Conservation (phyloP, 2,113 vertebrate genomes). For the Cathartes aura region DNA sequence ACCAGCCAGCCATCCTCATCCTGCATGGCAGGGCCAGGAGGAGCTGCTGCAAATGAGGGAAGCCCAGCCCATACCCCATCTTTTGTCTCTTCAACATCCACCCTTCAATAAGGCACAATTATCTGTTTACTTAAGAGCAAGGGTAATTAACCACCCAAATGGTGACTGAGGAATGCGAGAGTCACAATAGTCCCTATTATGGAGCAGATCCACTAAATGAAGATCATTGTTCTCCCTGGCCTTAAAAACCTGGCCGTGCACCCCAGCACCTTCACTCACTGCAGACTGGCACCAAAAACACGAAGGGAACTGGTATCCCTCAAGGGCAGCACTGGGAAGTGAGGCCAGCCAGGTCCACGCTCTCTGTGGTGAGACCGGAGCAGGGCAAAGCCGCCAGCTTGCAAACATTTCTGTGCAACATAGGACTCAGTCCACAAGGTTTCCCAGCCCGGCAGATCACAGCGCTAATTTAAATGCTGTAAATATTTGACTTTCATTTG, state of each 20-base stretch:
- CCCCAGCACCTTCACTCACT: not conserved
- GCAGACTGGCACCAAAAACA: not conserved
- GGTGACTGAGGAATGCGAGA: not conserved
- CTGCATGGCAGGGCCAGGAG: not conserved
- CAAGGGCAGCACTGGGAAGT: not conserved
- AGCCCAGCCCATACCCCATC: not conserved
- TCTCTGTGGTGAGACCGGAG: not conserved
- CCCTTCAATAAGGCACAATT: not conserved
- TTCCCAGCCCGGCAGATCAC: not conserved
- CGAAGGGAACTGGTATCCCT: not conserved
- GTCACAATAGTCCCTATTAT: not conserved
- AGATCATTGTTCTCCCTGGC: not conserved
- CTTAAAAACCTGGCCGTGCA: not conserved
- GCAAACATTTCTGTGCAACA: not conserved
- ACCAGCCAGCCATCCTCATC: not conserved
- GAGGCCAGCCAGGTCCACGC: accelerated
- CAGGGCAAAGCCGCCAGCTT: not conserved
- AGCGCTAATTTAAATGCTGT: not conserved
- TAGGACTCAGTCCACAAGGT: accelerated
- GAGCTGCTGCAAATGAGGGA: not conserved
- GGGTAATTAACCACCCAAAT: conserved; percentile 18
- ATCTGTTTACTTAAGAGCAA: conserved; percentile 22
- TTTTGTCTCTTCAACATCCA: not conserved
- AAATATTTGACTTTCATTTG: conserved; percentile 24
- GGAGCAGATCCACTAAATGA: not conserved